Base-by-base conservation (phyloP, 2,888 invertebrate genomes). In the Dermolepida albohirtum region DNA sequence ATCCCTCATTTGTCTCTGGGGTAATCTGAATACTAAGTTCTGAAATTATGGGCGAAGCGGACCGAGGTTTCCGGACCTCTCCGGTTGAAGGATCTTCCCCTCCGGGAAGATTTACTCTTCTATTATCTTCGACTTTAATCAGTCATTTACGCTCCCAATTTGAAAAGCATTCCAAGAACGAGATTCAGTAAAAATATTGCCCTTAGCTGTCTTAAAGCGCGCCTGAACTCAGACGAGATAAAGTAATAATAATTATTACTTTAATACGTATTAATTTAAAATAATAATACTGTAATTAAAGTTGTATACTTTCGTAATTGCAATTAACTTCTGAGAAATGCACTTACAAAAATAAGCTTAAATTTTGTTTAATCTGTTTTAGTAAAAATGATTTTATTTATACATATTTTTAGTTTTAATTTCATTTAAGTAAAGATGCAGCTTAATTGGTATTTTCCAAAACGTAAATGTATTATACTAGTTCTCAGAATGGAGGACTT, bases 1-100 rank as follows among this genome's bases (percentile, higher is more conserved):
- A 76, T 76, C 74, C 67, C 74, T 75, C 77, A 75, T 77, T 78
- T 77, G 75, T 76, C 77, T 77, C 77, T 54, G 65, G 74, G 75
- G 77, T 77, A 77, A 77, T 78, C 74, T 74, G 70, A 76, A 79
- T 77, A 77, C 76, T 78, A 78, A 78, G 76, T 78, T 79, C 78
- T 70, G 75, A 72, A 79, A 77, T 78, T 78, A 77, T 75, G 73
- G 75, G 71, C 70, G 73, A 72, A 65, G 72, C 70, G 73, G 74
- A 73, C 66, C 70, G 57, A 70, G 67, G 69, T 72, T 71, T 70
- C 72, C 67, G 69, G 70, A 68, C 69, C 70, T 67, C 66, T 64
- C 52, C 70, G 70, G 65, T 65, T 62, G 52, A 43, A 62, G 66
- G 41, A 40, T 64, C 50, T 62, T 64, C 64, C 41, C 67, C 51